Base-by-base conservation (phyloP, 2,888 invertebrate genomes). In the Cepaea hortensis region DNA sequence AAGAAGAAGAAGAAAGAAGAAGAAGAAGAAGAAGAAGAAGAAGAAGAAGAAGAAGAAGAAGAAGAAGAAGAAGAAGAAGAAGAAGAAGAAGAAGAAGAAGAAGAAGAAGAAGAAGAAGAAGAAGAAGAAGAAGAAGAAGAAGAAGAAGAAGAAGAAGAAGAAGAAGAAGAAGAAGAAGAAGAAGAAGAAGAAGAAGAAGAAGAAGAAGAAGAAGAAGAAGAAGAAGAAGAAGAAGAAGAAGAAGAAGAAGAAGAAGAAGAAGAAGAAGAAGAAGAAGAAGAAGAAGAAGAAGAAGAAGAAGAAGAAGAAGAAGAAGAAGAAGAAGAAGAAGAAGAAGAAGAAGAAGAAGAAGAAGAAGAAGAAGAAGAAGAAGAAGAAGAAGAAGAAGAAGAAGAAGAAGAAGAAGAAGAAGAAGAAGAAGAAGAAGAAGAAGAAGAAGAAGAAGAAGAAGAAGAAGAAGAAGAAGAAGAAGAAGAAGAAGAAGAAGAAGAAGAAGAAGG, bases 11-110 rank as follows among this genome's bases (percentile, higher is more conserved):
- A 68, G n/a, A 68, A 68, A 68, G n/a, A n/a, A 48, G 48, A 48
- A 15, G 20, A 81, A 62, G 62, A 62, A 62, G 68, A 72, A 70
- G 65, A 72, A 48, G 65, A 83, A 70, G 65, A 83, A 70, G 35
- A 83, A 70, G 46, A 72, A 70, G 50, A 83, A 48, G 50, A 83
- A 70, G 48, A 70, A 70, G 50, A 83, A 70, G 50, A 72, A 70
- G 73, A 83, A 70, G 73, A 83, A 70, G 50, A 83, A 70, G 50
- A 72, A 70, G 73, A 83, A 20, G 20, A 68, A 68, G n/a, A n/a
- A 68, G 68, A 68, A 18, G 20, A 68, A 68, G 18, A 18, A 68
- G n/a, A n/a, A 68, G n/a, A 20, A 68, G 68, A 20, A n/a, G 68
- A 68, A 20, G 20, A 68, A 68, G 68, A 20, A 68, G 68, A 68